Base-by-base conservation (phyloP, 1,140 invertebrate species). In the Drosophila micromelanica region DNA sequence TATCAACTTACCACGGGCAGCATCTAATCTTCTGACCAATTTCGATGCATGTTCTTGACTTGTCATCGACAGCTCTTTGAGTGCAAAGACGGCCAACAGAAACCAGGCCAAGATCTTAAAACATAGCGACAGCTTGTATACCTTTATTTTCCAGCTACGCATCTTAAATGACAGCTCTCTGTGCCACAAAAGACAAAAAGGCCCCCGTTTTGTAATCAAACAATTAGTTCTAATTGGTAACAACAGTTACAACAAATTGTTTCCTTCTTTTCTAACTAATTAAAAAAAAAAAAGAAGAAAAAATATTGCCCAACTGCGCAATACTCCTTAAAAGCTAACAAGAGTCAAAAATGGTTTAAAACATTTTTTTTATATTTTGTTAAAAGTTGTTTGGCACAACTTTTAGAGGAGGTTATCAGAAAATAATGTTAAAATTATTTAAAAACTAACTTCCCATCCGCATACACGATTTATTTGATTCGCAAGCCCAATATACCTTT, bases 91-190 rank as follows among this genome's bases (percentile, higher is more conserved):
- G 7, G 59, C 27, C 0, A 74, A 1, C 17, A 73, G 3, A 7
- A 62, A 9, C 65, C 72, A 74, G 4, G n/a, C 52, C 12, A 70
- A n/a, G 4, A 56, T 4, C 51, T 73, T 73, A 3, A 55, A 2
- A 42, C 32, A 49, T 51, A 51, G 7, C 30, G 5, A 38, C 13
- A 49, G 15, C 13, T 49, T 70, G 49, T 32, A 43, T 9, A 70
- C 5, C 51, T 57, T 63, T 67, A 70, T 74, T 11, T 15, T 23
- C 6, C 67, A 45, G 11, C 11, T 20, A 11, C 30, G 4, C 15
- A 54, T 30, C 9, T 11, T 1, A 9, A 30, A 43, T 43, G 40
- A 17, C 15, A n/a, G 51, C 4, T 3, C 0, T 6, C 5, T 35
- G 32, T n/a, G 11, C 6, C 23, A 48, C 27, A 5, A 32, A 9